Evolutionary conservation across 2,888 invertebrate genomes (phyloP).

Genomic region (Hypsopygia costalis): DNA sequence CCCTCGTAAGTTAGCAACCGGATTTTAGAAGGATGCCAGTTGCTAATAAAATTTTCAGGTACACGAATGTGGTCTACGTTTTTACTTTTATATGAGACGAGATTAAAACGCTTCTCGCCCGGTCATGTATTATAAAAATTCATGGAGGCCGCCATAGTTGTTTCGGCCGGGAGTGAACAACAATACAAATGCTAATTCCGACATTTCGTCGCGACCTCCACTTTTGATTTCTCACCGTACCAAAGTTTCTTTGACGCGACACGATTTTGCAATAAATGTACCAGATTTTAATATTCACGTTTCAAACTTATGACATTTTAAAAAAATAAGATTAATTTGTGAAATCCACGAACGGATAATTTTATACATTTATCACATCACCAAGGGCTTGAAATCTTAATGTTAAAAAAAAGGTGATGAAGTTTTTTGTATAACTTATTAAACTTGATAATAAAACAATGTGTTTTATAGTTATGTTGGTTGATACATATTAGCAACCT

Average conservation of each 20-base stretch:
- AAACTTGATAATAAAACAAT: no score
- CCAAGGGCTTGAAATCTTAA: no score
- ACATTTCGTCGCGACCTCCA: conserved; percentile 54
- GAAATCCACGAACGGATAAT: no score
- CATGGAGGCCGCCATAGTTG: conserved; percentile 6
- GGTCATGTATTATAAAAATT: conserved; percentile 11
- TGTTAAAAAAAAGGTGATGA: no score
- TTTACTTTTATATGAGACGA: conserved; percentile 9
- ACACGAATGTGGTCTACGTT: conserved; percentile 3
- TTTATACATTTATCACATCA: no score
- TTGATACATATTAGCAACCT: no score
- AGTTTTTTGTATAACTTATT: no score
- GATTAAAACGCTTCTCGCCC: conserved; percentile 11
- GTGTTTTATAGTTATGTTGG: no score
- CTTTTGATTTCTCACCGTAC: conserved; percentile 51
- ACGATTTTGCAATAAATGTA: conserved; percentile 42
- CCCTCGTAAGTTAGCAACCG: neutral
- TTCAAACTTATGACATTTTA: conserved; percentile 1
- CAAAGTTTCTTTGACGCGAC: conserved; percentile 40
- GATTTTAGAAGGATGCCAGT: conserved; percentile 1
- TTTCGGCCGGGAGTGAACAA: conserved; percentile 20
- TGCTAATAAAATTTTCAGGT: conserved; percentile 11
- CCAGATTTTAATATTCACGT: conserved; percentile 35
- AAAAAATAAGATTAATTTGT: no score
- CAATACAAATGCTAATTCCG: conserved; percentile 60